Evolutionary conservation across 2,797 vertebrate species (phyloP), one percentile per base, ranked within the genome.

Genomic region (Apogon hyalosoma): DNA sequence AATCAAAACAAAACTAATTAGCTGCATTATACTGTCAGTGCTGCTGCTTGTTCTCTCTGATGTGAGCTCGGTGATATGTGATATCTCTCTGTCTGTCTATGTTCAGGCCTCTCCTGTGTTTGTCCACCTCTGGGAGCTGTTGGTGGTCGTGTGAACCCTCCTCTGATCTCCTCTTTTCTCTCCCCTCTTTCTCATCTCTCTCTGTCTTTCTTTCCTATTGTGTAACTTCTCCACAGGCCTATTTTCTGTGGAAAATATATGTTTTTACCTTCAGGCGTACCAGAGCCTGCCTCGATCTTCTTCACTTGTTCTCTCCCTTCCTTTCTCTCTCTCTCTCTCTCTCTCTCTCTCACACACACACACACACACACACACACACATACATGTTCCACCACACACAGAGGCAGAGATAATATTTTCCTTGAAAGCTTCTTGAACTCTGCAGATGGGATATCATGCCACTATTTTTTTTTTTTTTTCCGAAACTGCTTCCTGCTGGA

Each of bases 331-430:
- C n/a, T 55, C 55, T 36, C 38, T 47, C 55, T 36, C 50, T 50
- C 16, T 50, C 33, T 11, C 52, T 11, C 48, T 51, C 33, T n/a
- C 59, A 51, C 39, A 46, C 41, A 64, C 13, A 43, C 1, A 42
- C 50, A 36, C 36, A 49, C 21, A 54, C 36, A 64, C 13, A 45
- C 1, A 43, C 51, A 36, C 36, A 49, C 21, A 54, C 36, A 48
- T 6, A 6, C 10, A 70, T 40, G 21, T 53, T 49, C 55, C 60
- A 46, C 40, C 66, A 51, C 79, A 55, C 87, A 76, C 59, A 79
- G 90, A 83, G 79, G 81, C 60, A 89, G 86, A 40, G 15, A 92
- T 86, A 93, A 93, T 92, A 92, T 93, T 93, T 92, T 92, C 71
- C 50, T 57, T 81, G 73, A 86, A 82, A 88, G 87, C 90, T 92